Evolutionary conservation across 1,140 invertebrate species (phyloP), one percentile per base, ranked within the genome.

Genomic region (Euglossa dilemma): DNA sequence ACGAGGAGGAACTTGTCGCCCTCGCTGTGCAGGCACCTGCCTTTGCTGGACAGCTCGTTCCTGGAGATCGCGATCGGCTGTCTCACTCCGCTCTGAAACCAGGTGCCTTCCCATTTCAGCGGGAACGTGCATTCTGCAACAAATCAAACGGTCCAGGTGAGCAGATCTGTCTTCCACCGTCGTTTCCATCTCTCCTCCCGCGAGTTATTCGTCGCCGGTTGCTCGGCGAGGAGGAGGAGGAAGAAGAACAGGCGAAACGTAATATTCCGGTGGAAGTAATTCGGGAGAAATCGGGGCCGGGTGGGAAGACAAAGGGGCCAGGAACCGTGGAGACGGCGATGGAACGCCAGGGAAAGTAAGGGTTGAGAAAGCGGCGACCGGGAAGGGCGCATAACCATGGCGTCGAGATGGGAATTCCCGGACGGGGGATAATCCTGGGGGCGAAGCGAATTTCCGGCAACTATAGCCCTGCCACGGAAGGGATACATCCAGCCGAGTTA

Each of bases 31-130:
- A 97, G 94, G 93, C 97, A 98, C 91, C 95, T 95, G 89, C 97
- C 97, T 91, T 97, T 97, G 92, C 96, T 97, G 89, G 97, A 97
- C 80, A 98, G 95, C 83, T 96, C 95, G 85, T 96, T 96, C 75
- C 96, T 96, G 87, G 97, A 97, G 92, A 98, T 97, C 86, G 96
- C 94, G 91, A 98, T 97, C 63, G 97, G 96, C 90, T 97, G 96
- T 90, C 97, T 96, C 87, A 97, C 97, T 59, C 97, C 97, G 81
- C 97, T 97, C 92, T 98, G 97, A 93, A 98, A 98, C 97, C 97
- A 98, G 79, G 96, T 96, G 79, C 97, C 97, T 89, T 97, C 96
- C 97, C 97, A 98, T 80, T 95, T 95, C 71, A 95, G 94, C 81
- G 97, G 97, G 94, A 98, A 97, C 85, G 95, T 95, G 94, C 97